Evolutionary conservation across 2,113 vertebrate species (phyloP).

Genomic region (Mormyrus iriodes): DNA sequence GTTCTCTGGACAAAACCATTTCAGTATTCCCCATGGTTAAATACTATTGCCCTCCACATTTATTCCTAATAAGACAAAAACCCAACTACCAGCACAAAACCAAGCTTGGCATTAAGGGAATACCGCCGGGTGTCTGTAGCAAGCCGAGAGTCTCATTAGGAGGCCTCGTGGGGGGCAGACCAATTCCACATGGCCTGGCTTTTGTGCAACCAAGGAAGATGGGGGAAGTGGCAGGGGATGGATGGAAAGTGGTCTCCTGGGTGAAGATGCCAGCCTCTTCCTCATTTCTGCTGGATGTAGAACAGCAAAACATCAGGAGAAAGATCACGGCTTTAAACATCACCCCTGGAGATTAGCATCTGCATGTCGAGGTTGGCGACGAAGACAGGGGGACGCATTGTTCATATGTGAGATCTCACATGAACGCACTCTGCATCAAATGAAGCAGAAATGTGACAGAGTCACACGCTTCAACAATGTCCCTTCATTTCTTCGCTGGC

Average conservation of each 20-base stretch:
- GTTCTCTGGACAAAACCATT: neutral
- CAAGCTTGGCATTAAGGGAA: neutral
- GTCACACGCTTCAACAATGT: neutral
- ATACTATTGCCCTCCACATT: neutral
- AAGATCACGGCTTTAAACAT: neutral
- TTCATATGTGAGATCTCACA: neutral
- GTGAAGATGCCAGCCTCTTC: neutral
- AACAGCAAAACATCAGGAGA: neutral
- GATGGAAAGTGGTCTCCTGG: neutral
- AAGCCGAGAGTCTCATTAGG: neutral
- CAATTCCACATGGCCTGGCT: neutral
- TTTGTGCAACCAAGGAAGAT: neutral
- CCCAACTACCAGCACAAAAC: neutral
- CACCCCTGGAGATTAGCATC: neutral
- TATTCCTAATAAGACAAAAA: neutral
- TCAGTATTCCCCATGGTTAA: conserved; percentile 1
- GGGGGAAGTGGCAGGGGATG: neutral
- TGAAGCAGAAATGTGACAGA: neutral
- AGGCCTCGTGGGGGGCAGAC: neutral
- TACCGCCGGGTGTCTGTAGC: neutral
- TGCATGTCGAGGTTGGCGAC: neutral
- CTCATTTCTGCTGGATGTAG: neutral
- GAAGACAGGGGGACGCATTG: neutral
- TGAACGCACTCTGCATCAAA: neutral
- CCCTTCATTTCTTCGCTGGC: neutral